Base-by-base conservation (phyloP, 2,113 vertebrate species). In the Paraplagusia blochii region DNA sequence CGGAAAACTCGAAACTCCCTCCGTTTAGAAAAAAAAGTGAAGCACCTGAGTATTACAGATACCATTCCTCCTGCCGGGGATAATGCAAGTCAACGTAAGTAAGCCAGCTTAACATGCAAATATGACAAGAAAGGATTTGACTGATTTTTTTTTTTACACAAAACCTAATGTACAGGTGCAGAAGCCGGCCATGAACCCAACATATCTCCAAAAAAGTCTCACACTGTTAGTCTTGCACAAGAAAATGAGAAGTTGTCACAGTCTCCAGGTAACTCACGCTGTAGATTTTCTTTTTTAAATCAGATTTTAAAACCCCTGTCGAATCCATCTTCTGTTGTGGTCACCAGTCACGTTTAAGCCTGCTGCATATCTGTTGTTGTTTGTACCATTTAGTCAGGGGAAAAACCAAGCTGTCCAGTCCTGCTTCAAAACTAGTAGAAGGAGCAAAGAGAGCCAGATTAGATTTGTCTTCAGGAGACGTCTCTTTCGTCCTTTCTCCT, bases 1-100 rank as follows among this genome's bases (percentile, higher is more conserved):
- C 34, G 48, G 42, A 82, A 68, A 46, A 77, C 76, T 11, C 74
- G 74, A 9, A 80, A 69, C 48, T 60, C 74, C 11, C 44, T 66
- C 29, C 71, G 47, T 7, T 17, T 58, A 42, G 76, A 77, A 16
- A 76, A 18, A 17, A 53, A 29, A 5, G 53, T 70, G 19, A 58
- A 72, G 44, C 35, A n/a, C n/a, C n/a, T 60, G 12, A 55, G 22
- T 49, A 18, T 59, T 17, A 63, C 47, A 63, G 64, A 66, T 53
- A 11, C 43, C 11, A 1, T 56, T 52, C 8, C 40, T 18, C 11
- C 54, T 7, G 11, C 6, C 22, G 22, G 22, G 22, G 22, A 29
- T 29, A 29, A 29, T 29, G 6, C 6, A 29, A 29, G 3, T 29
- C 22, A 29, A 29, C 3, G 22, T 29, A 29, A 29, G 22, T 29